Percentiles rank a stretch among this genome's conserved stretches.
Conservation (phyloP, 2,888 invertebrate genomes). For the Agrotis ipsilon region DNA sequence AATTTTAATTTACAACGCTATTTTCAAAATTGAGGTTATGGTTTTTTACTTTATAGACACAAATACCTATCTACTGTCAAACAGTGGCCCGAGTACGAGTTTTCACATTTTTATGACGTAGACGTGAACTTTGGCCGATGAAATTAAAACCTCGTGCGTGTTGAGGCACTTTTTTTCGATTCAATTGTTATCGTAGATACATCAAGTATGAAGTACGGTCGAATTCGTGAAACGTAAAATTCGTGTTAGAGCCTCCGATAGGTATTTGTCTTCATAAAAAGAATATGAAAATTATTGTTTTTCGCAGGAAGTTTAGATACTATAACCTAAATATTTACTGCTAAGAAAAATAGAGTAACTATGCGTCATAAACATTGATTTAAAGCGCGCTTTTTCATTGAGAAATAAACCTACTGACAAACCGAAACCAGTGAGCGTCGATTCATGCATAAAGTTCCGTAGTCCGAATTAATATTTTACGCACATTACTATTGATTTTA, state of each 20-base stretch:
- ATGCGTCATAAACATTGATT: neutral
- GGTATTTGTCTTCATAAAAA: neutral
- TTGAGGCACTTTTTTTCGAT: no score
- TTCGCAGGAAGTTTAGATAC: conserved; percentile 9
- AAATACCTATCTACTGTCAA: no score
- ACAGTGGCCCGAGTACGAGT: no score
- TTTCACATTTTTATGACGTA: no score
- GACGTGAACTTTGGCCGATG: no score
- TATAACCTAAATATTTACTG: conserved; percentile 40
- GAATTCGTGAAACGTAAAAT: no score
- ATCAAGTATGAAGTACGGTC: no score
- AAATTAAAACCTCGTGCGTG: no score
- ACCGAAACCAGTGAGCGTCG: neutral
- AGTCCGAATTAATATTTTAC: neutral
- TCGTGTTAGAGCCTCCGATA: no score
- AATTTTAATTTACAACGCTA: neutral
- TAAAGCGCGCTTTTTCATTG: neutral
- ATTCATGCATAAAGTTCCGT: neutral
- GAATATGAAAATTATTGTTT: conserved; percentile 3
- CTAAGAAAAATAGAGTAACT: neutral
- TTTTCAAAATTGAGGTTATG: conserved; percentile 28
- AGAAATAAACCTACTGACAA: neutral
- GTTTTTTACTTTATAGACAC: neutral
- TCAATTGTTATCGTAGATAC: no score
- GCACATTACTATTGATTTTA: neutral